Percentiles rank a stretch among this genome's conserved stretches.
Evolutionary conservation across 1,140 invertebrate genomes (phyloP).

Genomic region (Parapsyche elsis): DNA sequence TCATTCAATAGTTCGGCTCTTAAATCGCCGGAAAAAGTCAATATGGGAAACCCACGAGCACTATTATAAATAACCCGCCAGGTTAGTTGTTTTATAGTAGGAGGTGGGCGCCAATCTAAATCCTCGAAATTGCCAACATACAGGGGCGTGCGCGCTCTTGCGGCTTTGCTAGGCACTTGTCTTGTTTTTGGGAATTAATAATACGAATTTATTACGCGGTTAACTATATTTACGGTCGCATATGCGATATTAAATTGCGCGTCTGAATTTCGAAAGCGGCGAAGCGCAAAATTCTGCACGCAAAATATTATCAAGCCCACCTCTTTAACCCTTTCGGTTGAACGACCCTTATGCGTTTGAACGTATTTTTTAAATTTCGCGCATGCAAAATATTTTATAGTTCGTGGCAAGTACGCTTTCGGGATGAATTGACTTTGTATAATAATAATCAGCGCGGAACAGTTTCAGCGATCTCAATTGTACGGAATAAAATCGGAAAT

Average conservation of each 20-base stretch:
- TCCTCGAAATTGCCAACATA: background rate
- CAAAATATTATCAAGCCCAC: background rate
- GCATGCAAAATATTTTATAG: too few relatives aligned
- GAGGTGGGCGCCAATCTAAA: background rate
- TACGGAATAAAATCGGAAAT: background rate
- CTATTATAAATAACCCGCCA: too few relatives aligned
- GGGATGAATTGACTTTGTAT: too few relatives aligned
- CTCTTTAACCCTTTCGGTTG: background rate
- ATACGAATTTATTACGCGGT: conserved; percentile 24
- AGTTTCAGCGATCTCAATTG: background rate
- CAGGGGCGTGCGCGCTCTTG: background rate
- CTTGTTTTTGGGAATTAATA: conserved; percentile 8
- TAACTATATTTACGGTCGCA: conserved; percentile 19
- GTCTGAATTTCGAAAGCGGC: conserved; percentile 23
- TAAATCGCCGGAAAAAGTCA: background rate
- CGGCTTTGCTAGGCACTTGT: background rate
- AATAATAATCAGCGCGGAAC: too few relatives aligned
- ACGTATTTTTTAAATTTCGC: too few relatives aligned
- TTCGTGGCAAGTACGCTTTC: too few relatives aligned
- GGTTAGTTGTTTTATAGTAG: background rate
- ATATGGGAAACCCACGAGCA: too few relatives aligned
- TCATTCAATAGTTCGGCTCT: background rate
- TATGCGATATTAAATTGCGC: conserved; percentile 26
- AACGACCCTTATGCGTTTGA: too few relatives aligned
- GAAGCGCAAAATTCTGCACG: conserved; percentile 23